phyloP scores from a whole-genome alignment of 2,113 vertebrate species.

The Nycticryphes semicollaris region DNA sequence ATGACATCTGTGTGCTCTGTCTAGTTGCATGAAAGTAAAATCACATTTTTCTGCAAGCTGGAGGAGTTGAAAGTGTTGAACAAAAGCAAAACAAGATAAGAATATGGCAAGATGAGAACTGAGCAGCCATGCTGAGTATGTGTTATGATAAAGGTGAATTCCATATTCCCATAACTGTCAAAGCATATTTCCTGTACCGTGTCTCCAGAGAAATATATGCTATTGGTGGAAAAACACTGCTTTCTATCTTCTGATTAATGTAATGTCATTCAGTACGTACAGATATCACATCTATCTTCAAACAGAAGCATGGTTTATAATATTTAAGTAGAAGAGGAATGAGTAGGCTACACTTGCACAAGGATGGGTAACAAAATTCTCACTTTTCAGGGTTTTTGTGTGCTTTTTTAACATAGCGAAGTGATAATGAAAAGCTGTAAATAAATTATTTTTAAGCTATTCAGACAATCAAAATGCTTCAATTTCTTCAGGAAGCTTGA shows the following conservation, averaged over 20 bases:
- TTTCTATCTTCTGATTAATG: conserved; percentile 16
- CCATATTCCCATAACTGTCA: not conserved
- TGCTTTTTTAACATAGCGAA: not conserved
- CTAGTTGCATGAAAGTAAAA: not conserved
- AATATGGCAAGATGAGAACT: not conserved
- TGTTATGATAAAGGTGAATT: not conserved
- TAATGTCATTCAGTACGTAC: not conserved
- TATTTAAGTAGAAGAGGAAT: not conserved
- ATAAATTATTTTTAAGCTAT: not conserved
- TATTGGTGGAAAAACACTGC: not conserved
- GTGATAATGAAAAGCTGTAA: not conserved
- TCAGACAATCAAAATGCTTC: not conserved
- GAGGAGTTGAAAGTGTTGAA: not conserved
- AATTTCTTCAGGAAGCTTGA: not conserved
- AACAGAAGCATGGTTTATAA: not conserved
- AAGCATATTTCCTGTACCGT: not conserved
- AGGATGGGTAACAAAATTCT: not conserved
- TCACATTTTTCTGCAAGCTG: not conserved
- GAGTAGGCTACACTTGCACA: not conserved
- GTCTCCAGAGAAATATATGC: not conserved
- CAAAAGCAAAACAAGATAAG: conserved; percentile 10
- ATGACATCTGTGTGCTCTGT: not conserved
- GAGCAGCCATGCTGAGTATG: not conserved
- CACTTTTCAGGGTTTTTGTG: not conserved
- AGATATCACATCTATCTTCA: not conserved